These are phyloP conservation scores for Chromoteleia sp. DNA, from an alignment of 2,888 invertebrate genomes.

Conservation along the genomic window DNA sequence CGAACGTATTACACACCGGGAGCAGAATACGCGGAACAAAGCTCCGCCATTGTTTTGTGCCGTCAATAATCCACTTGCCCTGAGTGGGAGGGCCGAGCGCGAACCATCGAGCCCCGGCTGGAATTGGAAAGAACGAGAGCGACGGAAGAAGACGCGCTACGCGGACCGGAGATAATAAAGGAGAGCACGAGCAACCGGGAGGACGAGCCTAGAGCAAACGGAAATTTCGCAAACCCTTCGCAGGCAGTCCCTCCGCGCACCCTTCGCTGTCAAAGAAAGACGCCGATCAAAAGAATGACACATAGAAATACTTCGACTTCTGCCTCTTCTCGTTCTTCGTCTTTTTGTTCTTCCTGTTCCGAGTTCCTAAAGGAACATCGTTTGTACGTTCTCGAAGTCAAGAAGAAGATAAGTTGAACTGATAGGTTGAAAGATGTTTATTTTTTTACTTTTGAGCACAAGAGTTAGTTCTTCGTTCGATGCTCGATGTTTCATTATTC, in stretches of 20 bases:
- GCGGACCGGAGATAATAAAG: conserved; percentile 33
- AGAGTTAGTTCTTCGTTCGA: no score
- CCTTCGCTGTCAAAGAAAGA: conserved; percentile 37
- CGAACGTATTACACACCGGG: conserved; percentile 80
- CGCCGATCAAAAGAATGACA: conserved; percentile 42
- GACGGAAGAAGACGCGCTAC: conserved; percentile 46
- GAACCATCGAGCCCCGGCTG: conserved; percentile 72
- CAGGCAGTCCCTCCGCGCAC: conserved; percentile 18
- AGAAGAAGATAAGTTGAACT: no score
- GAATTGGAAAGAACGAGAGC: conserved; percentile 77
- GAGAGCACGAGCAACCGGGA: conserved; percentile 42
- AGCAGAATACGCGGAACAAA: conserved; percentile 78
- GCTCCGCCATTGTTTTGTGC: conserved; percentile 83
- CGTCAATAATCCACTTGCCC: conserved; percentile 83
- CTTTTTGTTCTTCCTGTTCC: background rate
- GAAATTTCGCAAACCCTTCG: conserved; percentile 68
- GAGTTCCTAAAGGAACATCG: conserved; percentile 13
- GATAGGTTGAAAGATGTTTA: no score
- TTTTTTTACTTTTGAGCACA: no score
- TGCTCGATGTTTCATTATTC: no score
- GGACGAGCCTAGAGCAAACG: conserved; percentile 39
- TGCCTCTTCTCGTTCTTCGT: conserved; percentile 5
- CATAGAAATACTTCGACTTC: conserved; percentile 22
- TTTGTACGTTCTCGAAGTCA: no score
- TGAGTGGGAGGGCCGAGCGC: conserved; percentile 78